A percentile compares a stretch with the other conserved stretches of the same genome.
Evolutionary conservation across 1,140 invertebrate species (phyloP).

Genomic region (Drosophila grimshawi): DNA sequence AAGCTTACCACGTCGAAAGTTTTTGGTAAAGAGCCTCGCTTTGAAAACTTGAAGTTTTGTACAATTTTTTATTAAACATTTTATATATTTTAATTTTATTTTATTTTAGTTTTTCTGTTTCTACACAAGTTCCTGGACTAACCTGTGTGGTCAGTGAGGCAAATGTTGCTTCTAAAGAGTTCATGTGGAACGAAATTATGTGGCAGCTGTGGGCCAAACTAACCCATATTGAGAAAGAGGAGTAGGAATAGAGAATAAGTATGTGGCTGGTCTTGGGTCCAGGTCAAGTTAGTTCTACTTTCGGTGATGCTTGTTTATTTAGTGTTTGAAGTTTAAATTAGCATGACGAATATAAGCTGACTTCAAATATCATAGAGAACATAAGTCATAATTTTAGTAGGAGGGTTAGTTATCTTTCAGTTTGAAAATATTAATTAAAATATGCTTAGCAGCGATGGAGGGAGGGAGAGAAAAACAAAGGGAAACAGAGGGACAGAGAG

Average conservation of each 20-base stretch:
- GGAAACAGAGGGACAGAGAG: too few species aligned
- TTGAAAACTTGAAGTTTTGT: slow-evolving; percentile 48
- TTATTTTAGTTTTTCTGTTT: slow-evolving; percentile 5
- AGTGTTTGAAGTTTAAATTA: slow-evolving; percentile 66
- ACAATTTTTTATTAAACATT: slow-evolving; percentile 21
- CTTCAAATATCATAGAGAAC: slow-evolving; percentile 2
- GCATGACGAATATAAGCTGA: neutral
- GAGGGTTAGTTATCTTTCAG: too few species aligned
- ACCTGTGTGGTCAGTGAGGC: slow-evolving; percentile 73
- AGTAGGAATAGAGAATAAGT: neutral
- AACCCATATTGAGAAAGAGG: neutral
- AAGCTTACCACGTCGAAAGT: slow-evolving; percentile 65
- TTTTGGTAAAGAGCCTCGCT: slow-evolving; percentile 31
- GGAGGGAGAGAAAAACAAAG: too few species aligned
- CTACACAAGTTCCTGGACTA: slow-evolving; percentile 24
- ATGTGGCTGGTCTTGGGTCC: neutral
- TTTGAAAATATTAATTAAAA: too few species aligned
- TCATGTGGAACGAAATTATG: slow-evolving; percentile 73
- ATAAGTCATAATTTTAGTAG: slow-evolving; percentile 29
- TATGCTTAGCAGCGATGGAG: too few species aligned
- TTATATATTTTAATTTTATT: neutral
- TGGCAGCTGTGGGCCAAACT: slow-evolving; percentile 36
- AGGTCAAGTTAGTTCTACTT: slow-evolving; percentile 5
- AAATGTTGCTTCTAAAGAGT: slow-evolving; percentile 65
- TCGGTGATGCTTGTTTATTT: slow-evolving; percentile 33